A percentile compares a stretch with the other conserved stretches of the same genome.
Conservation (phyloP, 1,140 invertebrate species). For the Tenebrio molitor region DNA sequence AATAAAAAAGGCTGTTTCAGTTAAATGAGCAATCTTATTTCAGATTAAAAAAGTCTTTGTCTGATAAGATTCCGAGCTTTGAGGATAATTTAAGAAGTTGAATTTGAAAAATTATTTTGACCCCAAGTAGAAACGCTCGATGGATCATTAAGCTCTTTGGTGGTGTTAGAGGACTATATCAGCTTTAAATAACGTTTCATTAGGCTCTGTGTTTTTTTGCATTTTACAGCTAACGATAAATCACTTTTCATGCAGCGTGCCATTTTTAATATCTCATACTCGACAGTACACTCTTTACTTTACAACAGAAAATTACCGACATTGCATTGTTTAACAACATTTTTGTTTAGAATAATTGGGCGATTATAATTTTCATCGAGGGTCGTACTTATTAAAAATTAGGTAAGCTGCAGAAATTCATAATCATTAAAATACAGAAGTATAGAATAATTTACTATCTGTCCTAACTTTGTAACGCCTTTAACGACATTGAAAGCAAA, state of each 20-base stretch:
- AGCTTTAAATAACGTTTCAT: conserved; percentile 39
- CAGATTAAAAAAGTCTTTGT: conserved; percentile 1
- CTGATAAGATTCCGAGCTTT: not conserved
- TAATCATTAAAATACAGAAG: too few species aligned
- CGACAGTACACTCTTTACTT: too few species aligned
- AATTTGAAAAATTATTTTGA: conserved; percentile 30
- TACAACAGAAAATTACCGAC: too few species aligned
- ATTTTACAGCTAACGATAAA: conserved; percentile 28
- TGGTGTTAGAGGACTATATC: conserved; percentile 15
- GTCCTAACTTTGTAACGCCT: too few species aligned
- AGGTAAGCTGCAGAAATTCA: too few species aligned
- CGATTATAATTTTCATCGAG: too few species aligned
- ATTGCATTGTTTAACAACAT: too few species aligned
- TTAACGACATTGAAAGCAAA: too few species aligned
- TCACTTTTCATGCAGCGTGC: conserved; percentile 23
- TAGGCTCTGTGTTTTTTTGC: conserved; percentile 16
- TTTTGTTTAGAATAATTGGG: too few species aligned
- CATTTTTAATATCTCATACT: too few species aligned
- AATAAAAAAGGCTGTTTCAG: not conserved
- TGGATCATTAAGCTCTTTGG: conserved; percentile 30
- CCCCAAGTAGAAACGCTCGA: not conserved
- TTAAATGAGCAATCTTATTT: not conserved
- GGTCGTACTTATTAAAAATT: too few species aligned
- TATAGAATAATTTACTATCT: too few species aligned
- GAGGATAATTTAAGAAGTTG: conserved; percentile 14